phyloP scores from a whole-genome alignment of 1,140 invertebrate species.

The Brachionus rubens region DNA sequence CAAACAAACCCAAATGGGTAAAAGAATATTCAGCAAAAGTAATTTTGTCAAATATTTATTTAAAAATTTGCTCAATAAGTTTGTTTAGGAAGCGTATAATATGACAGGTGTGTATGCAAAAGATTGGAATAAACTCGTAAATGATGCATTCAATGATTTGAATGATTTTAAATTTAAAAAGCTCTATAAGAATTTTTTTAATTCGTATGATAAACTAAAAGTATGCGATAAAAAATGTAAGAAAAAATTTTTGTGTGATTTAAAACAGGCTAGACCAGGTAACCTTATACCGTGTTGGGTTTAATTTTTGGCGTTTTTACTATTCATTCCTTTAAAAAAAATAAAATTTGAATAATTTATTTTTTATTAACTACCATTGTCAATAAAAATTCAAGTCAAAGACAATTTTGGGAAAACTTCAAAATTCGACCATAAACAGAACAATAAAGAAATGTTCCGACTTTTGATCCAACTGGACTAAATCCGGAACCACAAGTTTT shows the following conservation, averaged over 20 bases:
- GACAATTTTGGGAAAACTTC: too few species aligned
- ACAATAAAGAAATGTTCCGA: too few species aligned
- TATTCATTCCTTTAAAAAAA: neutral
- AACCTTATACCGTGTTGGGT: neutral
- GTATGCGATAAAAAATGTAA: slow-evolving; percentile 34
- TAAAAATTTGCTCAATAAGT: neutral
- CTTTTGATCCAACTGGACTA: too few species aligned
- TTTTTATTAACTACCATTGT: neutral
- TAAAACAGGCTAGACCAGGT: slow-evolving; percentile 25
- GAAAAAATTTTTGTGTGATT: slow-evolving; percentile 37
- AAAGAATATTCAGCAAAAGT: slow-evolving; percentile 44
- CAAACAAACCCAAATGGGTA: slow-evolving; percentile 24
- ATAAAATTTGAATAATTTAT: neutral
- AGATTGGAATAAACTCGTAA: slow-evolving; percentile 36
- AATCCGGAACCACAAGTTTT: too few species aligned
- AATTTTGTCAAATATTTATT: neutral
- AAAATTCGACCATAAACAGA: too few species aligned
- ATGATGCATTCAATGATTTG: neutral
- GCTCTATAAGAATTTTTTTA: slow-evolving; percentile 2
- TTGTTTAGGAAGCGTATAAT: slow-evolving; percentile 4
- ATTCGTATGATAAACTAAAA: neutral
- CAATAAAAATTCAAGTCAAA: too few species aligned
- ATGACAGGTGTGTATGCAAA: slow-evolving; percentile 1
- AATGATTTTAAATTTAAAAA: neutral
- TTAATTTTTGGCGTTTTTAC: neutral